phyloP scores from a whole-genome alignment of 2,888 invertebrate species.

The Ferrisia virgata region DNA sequence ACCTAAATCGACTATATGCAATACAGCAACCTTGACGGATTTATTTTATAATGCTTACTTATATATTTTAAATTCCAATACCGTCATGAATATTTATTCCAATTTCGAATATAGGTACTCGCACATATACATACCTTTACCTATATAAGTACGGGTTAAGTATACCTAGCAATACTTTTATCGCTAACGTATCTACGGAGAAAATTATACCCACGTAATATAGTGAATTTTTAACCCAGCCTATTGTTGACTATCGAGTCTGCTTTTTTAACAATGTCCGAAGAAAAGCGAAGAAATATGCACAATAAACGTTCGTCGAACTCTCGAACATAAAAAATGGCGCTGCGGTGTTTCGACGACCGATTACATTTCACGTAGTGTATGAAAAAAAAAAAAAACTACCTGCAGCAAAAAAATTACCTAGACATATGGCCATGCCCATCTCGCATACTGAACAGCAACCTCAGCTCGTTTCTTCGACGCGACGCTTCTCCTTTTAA shows the following conservation, averaged over 20 bases:
- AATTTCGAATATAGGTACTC: background rate
- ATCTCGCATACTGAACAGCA: background rate
- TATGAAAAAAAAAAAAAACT: background rate
- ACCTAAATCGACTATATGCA: background rate
- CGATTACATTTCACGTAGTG: background rate
- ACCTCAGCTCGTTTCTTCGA: background rate
- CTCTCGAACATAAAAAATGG: background rate
- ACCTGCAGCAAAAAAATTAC: background rate
- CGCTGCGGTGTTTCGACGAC: background rate
- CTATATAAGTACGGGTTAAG: background rate
- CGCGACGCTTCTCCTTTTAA: background rate
- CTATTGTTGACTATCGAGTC: too few species aligned
- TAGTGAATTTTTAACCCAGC: background rate
- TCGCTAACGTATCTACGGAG: background rate
- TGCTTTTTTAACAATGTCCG: too few species aligned
- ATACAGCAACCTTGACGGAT: background rate
- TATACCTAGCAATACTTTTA: too few species aligned
- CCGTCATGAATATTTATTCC: conserved; percentile 1
- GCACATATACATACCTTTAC: background rate
- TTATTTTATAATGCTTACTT: too few species aligned
- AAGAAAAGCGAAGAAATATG: background rate
- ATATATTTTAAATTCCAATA: background rate
- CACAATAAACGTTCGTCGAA: background rate
- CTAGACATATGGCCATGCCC: background rate
- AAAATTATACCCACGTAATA: background rate